Base-by-base conservation (phyloP, 2,797 vertebrate genomes). In the Chaetophractus vellerosus region DNA sequence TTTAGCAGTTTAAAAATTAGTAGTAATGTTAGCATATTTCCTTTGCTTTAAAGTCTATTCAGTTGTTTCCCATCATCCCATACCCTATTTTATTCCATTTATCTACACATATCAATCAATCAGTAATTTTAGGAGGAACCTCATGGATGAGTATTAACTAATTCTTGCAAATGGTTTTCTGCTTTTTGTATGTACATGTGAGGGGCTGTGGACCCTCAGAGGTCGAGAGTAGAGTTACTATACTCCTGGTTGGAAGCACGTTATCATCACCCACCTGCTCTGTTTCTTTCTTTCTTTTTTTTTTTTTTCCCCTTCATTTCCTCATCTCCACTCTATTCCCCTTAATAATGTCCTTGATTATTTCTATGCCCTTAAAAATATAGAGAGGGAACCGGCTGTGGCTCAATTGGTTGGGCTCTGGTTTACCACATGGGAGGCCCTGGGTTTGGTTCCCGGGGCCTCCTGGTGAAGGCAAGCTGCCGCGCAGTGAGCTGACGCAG, bases 1-100 rank as follows among this genome's bases (percentile, higher is more conserved):
- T 71, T n/a, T 55, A 59, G 57, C 24, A 48, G n/a, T 78, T 90
- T 68, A 63, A 94, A 89, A 87, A 26, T 63, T 83, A 83, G 21
- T 9, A 61, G 59, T 36, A 50, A 66, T 24, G 9, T 74, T 68
- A 28, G 24, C 61, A 36, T 75, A 48, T 92, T 88, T 95, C 3
- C 69, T 76, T 91, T 88, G 48, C 26, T 6, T 91, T 23, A 11
- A 55, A 45, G 10, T 48, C 69, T 78, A 84, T 84, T 82, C 33
- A 79, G 1, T 72, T 76, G 15, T 28, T 89, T 45, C 23, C 38
- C 14, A 14, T 61, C 18, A 52, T 11, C 12, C 38, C 24, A 26
- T n/a, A 66, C 69, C 63, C 66, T 87, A 0, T 68, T 94, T 91
- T 66, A 83, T 75, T 84, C 57, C 68, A 74, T 57, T 74, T 63